Percentiles rank a stretch among this genome's conserved stretches.
Conservation (phyloP, 2,888 invertebrate genomes). For the Ophioninae sp. region DNA sequence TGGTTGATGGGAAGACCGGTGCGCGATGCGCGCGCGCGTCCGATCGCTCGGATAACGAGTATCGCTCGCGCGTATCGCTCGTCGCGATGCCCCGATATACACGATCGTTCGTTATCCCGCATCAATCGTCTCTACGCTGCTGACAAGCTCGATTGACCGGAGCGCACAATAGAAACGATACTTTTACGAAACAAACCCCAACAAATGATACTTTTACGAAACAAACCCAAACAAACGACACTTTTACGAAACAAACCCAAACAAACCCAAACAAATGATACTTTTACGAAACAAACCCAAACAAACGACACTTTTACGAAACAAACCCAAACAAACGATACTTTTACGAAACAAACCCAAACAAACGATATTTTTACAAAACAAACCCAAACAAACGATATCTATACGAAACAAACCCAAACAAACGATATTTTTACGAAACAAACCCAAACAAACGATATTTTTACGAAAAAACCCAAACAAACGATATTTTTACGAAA, state of each 20-base stretch:
- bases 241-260: neutral
- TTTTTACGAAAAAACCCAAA: too few relatives aligned
- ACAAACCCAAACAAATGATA: too few relatives aligned
- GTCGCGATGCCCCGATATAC: conserved; percentile 50
- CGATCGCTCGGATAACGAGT: conserved; percentile 39
- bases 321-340: too few relatives aligned
- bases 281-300: too few relatives aligned
- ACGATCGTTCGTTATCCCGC: conserved; percentile 51
- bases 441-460: too few relatives aligned
- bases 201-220: too few relatives aligned
- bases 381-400: too few relatives aligned
- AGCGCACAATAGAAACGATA: neutral
- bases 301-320: neutral
- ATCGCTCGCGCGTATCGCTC: conserved; percentile 7
- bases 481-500: conserved; percentile 1
- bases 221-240: neutral
- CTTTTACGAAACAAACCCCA: neutral
- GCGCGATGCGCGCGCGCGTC: conserved; percentile 11
- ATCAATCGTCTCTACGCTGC: conserved; percentile 37
- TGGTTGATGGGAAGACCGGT: conserved; percentile 47
- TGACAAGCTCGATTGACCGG: neutral
- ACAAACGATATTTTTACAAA: conserved; percentile 1
- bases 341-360: too few relatives aligned
- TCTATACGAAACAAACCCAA: too few relatives aligned
- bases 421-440: conserved; percentile 1